These are phyloP conservation scores for Lepidurus packardi DNA, from an alignment of 1,140 invertebrate genomes.

Conservation along the genomic window DNA sequence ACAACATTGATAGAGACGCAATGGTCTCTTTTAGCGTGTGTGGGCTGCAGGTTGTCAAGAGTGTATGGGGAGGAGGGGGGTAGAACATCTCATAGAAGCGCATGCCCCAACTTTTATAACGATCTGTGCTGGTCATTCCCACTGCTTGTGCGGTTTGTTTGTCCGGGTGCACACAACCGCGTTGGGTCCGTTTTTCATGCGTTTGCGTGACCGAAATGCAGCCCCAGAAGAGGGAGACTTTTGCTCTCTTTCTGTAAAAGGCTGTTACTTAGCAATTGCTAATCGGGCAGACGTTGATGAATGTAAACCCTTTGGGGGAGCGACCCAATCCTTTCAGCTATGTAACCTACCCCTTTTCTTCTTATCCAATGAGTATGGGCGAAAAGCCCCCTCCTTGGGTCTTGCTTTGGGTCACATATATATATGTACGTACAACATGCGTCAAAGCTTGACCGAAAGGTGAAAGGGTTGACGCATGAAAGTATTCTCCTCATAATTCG, in stretches of 20 bases:
- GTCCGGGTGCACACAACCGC: not conserved
- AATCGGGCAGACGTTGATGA: conserved; percentile 7
- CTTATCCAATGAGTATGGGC: not conserved
- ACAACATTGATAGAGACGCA: not conserved
- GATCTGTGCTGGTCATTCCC: conserved; percentile 13
- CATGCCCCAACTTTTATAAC: conserved; percentile 13
- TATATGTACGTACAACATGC: not conserved
- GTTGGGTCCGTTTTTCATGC: not conserved
- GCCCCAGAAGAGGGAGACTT: not conserved
- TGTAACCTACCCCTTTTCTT: not conserved
- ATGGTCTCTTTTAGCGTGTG: not conserved
- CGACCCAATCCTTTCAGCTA: not conserved
- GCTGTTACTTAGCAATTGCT: not conserved
- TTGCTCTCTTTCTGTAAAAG: no score
- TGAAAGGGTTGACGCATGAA: conserved; percentile 7
- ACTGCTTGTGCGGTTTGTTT: not conserved
- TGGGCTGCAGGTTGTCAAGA: conserved; percentile 12
- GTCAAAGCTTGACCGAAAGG: not conserved
- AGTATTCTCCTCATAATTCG: not conserved
- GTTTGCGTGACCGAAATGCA: conserved; percentile 12
- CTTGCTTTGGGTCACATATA: not conserved
- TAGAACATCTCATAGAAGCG: not conserved
- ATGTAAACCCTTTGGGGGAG: not conserved
- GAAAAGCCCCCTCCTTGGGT: not conserved
- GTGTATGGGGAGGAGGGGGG: not conserved